These are phyloP conservation scores for Stenolophus ochropezus DNA, from an alignment of 2,888 invertebrate species.

Conservation along the genomic window DNA sequence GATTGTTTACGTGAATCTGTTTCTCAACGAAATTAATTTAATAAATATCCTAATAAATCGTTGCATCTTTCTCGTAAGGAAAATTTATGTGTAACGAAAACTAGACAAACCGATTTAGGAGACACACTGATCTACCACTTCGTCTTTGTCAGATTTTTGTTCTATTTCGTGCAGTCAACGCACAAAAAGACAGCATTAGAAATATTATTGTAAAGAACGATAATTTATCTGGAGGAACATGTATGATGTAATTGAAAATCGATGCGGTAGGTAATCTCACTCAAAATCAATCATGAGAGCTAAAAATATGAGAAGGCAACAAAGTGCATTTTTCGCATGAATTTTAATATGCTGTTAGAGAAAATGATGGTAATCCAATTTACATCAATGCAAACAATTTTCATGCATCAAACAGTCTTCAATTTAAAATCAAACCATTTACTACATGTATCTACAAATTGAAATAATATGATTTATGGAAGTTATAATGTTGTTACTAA, in stretches of 20 bases:
- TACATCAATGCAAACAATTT: too few species aligned
- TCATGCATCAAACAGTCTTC: too few species aligned
- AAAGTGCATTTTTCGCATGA: not conserved
- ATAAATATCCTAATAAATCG: not conserved
- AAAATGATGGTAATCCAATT: not conserved
- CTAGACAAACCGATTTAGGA: constrained; percentile 19
- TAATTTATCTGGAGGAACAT: constrained; percentile 51
- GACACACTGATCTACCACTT: constrained; percentile 42
- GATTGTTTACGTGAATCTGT: not conserved
- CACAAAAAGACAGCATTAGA: constrained; percentile 41
- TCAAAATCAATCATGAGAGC: not conserved
- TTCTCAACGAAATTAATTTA: constrained; percentile 6
- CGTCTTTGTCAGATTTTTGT: constrained; percentile 50
- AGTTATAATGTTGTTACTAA: too few species aligned
- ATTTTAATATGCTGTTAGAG: not conserved
- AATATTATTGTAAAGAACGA: constrained; percentile 51
- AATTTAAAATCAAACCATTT: too few species aligned
- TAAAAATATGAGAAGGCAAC: not conserved
- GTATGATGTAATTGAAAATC: constrained; percentile 56
- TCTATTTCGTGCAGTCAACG: not conserved
- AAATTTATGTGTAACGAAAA: constrained; percentile 42
- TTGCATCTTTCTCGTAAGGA: not conserved
- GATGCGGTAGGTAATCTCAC: constrained; percentile 16
- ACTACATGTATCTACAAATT: too few species aligned
- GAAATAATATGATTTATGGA: too few species aligned